Conservation (phyloP, 2,113 vertebrate genomes). For the Gallinago media region DNA sequence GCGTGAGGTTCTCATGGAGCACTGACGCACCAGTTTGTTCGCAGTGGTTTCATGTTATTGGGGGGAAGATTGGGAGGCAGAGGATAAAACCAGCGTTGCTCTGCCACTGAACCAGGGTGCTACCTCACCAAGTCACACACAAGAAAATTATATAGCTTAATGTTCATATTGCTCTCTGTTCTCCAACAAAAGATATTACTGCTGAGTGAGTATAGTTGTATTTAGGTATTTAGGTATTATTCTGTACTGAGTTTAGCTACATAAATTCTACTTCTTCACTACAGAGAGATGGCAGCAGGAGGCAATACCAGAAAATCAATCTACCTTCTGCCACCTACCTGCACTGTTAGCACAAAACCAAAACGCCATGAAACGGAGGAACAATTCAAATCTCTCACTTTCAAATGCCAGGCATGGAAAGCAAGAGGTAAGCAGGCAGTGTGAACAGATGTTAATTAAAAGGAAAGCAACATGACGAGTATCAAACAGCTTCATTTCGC, state of each 20-base stretch:
- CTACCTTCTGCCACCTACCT: background rate
- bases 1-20: background rate
- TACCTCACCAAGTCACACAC: background rate
- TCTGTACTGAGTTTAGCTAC: background rate
- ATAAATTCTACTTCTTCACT: background rate
- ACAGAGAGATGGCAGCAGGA: background rate
- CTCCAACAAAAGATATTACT: background rate
- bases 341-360: background rate
- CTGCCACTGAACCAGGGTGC: background rate
- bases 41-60: accelerated
- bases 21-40: accelerated
- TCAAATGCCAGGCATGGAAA: background rate
- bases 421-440: background rate
- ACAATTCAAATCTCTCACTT: background rate
- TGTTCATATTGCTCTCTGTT: background rate
- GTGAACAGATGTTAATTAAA: accelerated
- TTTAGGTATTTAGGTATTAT: background rate
- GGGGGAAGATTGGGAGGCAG: background rate
- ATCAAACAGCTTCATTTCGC: background rate
- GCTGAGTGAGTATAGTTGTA: background rate
- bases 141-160: background rate
- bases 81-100: background rate
- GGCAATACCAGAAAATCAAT: background rate
- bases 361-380: background rate
- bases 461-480: background rate